Percentiles rank a stretch among this genome's conserved stretches.
phyloP scores from a whole-genome alignment of 1,140 invertebrate genomes.

The Trichonephila clavipes region DNA sequence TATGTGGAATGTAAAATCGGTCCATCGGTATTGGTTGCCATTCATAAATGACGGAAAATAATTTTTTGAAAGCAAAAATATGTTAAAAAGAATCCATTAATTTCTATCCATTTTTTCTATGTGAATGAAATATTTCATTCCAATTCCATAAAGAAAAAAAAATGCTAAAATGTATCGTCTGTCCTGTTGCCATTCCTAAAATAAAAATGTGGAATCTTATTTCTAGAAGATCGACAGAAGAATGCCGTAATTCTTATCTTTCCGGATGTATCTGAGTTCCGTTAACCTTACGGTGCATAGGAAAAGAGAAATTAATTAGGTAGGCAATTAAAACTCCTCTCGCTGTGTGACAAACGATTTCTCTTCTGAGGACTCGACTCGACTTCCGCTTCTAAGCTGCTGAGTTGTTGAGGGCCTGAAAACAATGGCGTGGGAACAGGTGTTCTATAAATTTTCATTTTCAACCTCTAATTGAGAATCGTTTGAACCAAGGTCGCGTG shows the following conservation, averaged over 20 bases:
- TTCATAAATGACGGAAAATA: no score
- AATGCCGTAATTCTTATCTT: background rate
- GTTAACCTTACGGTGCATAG: conserved; percentile 15
- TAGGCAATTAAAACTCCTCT: conserved; percentile 16
- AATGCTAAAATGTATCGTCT: no score
- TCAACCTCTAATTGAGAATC: conserved; percentile 10
- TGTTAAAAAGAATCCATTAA: no score
- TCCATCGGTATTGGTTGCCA: no score
- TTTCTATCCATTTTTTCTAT: no score
- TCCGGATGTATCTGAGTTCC: background rate
- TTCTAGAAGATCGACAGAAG: background rate
- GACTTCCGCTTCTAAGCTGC: conserved; percentile 12
- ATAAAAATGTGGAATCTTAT: background rate
- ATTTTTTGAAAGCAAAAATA: no score
- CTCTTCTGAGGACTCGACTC: background rate
- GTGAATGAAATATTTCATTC: no score
- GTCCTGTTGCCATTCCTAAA: background rate
- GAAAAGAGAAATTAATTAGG: background rate
- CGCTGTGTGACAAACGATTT: conserved; percentile 28
- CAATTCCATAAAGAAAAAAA: no score
- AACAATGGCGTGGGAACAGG: conserved; percentile 62
- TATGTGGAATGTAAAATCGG: no score
- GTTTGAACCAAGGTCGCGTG: conserved; percentile 27
- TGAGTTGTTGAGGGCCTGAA: conserved; percentile 6
- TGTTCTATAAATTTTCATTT: conserved; percentile 57